A percentile compares a stretch with the other conserved stretches of the same genome.
phyloP scores from a whole-genome alignment of 2,797 vertebrate species.

The Argentina silus region DNA sequence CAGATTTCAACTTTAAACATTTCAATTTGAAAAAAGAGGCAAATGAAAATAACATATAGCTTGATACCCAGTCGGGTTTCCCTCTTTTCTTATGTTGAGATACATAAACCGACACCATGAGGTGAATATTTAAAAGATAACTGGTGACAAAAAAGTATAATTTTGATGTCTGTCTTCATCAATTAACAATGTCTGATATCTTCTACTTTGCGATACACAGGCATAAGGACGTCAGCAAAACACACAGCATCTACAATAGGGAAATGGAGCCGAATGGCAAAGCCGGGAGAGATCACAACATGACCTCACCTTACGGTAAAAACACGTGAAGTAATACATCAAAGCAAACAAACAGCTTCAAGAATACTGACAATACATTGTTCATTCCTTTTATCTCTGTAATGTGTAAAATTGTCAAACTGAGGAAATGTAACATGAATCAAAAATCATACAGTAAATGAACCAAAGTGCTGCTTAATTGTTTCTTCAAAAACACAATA shows the following conservation, averaged over 20 bases:
- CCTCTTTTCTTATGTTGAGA: not conserved
- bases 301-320: not conserved
- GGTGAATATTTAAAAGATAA: not conserved
- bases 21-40: conserved; percentile 36
- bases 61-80: not conserved
- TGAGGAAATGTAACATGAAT: conserved; percentile 15
- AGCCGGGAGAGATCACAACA: not conserved
- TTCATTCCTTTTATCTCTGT: conserved; percentile 17
- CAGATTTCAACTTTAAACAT: conserved; percentile 21
- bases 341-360: conserved; percentile 15
- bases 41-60: not conserved
- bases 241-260: not conserved
- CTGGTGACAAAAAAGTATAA: not conserved
- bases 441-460: conserved; percentile 17
- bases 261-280: not conserved
- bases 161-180: not conserved
- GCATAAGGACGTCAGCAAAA: not conserved
- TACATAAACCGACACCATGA: not conserved
- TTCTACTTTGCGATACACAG: not conserved
- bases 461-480: conserved; percentile 5
- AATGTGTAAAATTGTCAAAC: conserved; percentile 18
- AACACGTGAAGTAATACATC: not conserved
- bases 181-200: not conserved
- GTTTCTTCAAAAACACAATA: conserved; percentile 10
- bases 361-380: conserved; percentile 19